A percentile compares a stretch with the other conserved stretches of the same genome.
phyloP scores from a whole-genome alignment of 2,888 invertebrate species.

The Piscicola geometra region DNA sequence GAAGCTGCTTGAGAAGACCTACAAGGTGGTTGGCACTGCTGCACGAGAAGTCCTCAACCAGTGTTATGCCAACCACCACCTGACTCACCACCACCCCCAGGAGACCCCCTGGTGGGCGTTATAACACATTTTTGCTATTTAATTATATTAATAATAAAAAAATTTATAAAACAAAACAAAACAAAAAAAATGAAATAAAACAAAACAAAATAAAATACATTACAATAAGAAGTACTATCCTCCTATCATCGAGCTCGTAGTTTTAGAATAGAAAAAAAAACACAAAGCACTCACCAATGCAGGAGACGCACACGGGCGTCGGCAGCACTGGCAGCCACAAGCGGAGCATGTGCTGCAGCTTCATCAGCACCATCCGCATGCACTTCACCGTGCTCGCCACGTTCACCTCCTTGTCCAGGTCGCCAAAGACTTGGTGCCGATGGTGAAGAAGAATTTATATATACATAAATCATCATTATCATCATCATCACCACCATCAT shows the following conservation, averaged over 20 bases:
- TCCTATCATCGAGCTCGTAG: no score
- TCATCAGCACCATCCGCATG: slow-evolving; percentile 75
- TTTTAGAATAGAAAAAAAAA: no score
- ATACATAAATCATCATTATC: no score
- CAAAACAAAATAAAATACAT: no score
- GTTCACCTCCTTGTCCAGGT: slow-evolving; percentile 49
- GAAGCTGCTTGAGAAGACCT: slow-evolving; percentile 69
- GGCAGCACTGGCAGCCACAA: slow-evolving; percentile 84
- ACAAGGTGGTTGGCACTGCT: slow-evolving; percentile 74
- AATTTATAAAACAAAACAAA: no score
- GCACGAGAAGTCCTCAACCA: slow-evolving; percentile 76
- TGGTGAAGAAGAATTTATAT: no score
- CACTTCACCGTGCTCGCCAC: slow-evolving; percentile 49
- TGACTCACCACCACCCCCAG: slow-evolving; percentile 67
- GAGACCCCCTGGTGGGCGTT: slow-evolving; percentile 59
- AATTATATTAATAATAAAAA: no score
- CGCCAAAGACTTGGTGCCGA: slow-evolving; percentile 55
- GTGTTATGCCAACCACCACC: slow-evolving; percentile 59
- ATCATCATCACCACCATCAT: no score
- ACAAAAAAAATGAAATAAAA: no score
- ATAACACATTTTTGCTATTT: no score
- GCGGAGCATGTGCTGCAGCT: slow-evolving; percentile 75
- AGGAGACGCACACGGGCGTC: slow-evolving; percentile 68
- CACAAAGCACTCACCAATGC: no score
- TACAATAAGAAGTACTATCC: no score